Evolutionary conservation across 2,888 invertebrate genomes (phyloP), one percentile per base, ranked within the genome.

Genomic region (Rotaria socialis): DNA sequence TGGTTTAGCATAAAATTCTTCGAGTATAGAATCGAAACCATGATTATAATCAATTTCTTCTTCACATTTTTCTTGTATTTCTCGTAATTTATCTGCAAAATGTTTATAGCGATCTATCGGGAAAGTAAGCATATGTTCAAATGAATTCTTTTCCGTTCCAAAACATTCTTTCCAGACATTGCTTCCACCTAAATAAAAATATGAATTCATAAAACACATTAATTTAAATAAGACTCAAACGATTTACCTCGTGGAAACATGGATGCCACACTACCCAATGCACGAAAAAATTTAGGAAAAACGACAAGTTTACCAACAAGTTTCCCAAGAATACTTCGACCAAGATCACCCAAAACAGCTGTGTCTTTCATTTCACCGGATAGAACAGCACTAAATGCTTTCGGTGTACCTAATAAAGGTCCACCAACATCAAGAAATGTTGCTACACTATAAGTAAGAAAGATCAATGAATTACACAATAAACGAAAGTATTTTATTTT

Each of bases 311-410:
- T 80, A 24, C 80, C 80, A 43, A 80, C 24, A 24, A 80, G 47
- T 47, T n/a, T 43, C 7, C 80, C 80, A 11, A 80, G 43, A 80
- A 80, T 80, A 80, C n/a, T 80, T 47, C 80, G 43, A 19, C 80
- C 80, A 47, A 80, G n/a, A 80, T 80, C 80, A 43, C 80, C 80
- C 5, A 80, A 16, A 11, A 80, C n/a, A 0, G 47, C 2, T 80
- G 80, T 80, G 47, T 80, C 80, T 80, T 80, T 80, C 80, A 80
- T 80, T 80, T 80, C 80, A n/a, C 80, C 80, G 4, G 80, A 80
- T 43, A 80, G 11, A 47, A 80, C 80, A 80, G 47, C 14, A 80
- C 80, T 80, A n/a, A 80, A 80, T n/a, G 80, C 80, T 80, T 80
- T 80, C 14, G 80, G 47, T 4, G 80, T 80, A 80, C 80, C 80